These are phyloP conservation scores for Limnephilus lunatus DNA, from an alignment of 2,888 invertebrate species.

Conservation along the genomic window DNA sequence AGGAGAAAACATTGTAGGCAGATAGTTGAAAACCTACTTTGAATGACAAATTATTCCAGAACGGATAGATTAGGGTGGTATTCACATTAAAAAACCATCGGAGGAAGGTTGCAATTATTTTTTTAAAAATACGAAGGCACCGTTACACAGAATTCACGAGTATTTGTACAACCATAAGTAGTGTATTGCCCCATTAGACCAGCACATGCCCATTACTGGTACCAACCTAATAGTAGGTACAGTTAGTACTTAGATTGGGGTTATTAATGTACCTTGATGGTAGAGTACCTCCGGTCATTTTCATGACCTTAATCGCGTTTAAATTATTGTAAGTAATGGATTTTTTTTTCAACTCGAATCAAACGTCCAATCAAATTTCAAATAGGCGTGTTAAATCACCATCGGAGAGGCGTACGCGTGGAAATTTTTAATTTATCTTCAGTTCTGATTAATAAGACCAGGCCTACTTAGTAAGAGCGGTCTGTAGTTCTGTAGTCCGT, in stretches of 20 bases:
- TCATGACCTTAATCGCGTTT: background rate
- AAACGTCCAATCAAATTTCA: conserved; percentile 5
- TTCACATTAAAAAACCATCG: background rate
- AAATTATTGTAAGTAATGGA: conserved; percentile 2
- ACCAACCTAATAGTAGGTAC: background rate
- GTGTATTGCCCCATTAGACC: background rate
- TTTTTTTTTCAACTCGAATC: background rate
- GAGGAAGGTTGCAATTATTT: background rate
- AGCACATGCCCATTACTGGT: background rate
- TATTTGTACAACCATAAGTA: background rate
- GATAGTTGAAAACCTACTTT: no score
- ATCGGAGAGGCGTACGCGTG: background rate
- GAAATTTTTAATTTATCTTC: background rate
- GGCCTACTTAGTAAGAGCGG: background rate
- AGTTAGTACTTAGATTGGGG: background rate
- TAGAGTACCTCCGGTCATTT: background rate
- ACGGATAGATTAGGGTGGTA: background rate
- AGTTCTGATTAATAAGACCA: background rate
- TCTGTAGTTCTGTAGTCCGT: background rate
- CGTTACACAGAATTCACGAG: background rate
- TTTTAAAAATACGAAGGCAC: background rate
- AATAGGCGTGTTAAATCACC: background rate
- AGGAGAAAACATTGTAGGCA: no score
- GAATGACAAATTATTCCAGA: no score
- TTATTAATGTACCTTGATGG: background rate